Conservation (phyloP, 2,888 invertebrate genomes). For the Clunio marinus region DNA sequence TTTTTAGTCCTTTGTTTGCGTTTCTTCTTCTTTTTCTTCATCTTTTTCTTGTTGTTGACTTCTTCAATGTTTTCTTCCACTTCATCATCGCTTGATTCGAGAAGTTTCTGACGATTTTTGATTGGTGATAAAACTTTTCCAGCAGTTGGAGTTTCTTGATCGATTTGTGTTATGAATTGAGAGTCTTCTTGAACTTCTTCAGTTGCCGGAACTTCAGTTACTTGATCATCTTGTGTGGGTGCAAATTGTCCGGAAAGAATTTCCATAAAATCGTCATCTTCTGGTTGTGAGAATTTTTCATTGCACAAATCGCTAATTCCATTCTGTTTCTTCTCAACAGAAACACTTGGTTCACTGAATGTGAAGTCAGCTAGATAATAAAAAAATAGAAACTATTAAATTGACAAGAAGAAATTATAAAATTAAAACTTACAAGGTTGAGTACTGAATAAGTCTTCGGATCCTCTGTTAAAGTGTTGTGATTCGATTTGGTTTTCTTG, state of each 20-base stretch:
- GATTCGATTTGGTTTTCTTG: not conserved
- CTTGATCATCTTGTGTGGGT: conserved; percentile 41
- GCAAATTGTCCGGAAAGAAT: conserved; percentile 59
- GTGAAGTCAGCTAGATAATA: conserved; percentile 22
- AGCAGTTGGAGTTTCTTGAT: not conserved
- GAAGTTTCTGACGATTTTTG: conserved; percentile 5
- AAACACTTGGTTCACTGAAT: conserved; percentile 26
- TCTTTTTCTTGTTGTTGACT: conserved; percentile 39
- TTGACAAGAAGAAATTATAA: not conserved
- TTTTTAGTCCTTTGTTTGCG: conserved; percentile 47
- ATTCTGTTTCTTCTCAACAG: conserved; percentile 3
- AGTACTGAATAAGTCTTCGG: not conserved
- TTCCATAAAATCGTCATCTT: conserved; percentile 54
- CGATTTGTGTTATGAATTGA: too few relatives aligned
- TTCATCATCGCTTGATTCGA: conserved; percentile 42
- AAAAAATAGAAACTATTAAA: not conserved
- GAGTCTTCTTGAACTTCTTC: not conserved
- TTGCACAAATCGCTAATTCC: conserved; percentile 40
- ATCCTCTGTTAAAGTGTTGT: not conserved
- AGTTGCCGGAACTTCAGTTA: not conserved
- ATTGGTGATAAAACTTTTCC: not conserved
- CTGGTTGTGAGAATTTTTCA: conserved; percentile 43
- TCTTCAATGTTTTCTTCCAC: conserved; percentile 51
- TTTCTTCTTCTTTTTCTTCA: conserved; percentile 41
- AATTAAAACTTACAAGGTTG: conserved; percentile 1